A percentile compares a stretch with the other conserved stretches of the same genome.
These are phyloP conservation scores for Drosophila atripex DNA, from an alignment of 2,888 invertebrate genomes.

Conservation along the genomic window DNA sequence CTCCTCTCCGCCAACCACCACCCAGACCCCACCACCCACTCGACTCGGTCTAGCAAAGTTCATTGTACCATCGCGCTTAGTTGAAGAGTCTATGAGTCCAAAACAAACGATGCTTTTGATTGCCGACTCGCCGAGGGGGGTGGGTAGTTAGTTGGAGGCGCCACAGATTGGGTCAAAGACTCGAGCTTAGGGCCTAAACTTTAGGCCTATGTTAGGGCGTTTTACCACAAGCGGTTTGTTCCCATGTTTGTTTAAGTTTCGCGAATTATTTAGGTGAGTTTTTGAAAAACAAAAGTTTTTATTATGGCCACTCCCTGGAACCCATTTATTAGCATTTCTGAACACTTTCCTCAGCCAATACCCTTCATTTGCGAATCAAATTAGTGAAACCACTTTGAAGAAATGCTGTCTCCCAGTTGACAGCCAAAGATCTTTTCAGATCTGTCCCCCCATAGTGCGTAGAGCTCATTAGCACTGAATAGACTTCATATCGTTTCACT, in stretches of 20 bases:
- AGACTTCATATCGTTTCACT: slow-evolving; percentile 28
- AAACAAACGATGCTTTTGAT: slow-evolving; percentile 77
- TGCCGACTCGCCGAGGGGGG: slow-evolving; percentile 51
- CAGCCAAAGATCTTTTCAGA: slow-evolving; percentile 23
- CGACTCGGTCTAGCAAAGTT: slow-evolving; percentile 55
- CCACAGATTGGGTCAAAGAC: slow-evolving; percentile 45
- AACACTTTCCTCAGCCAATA: slow-evolving; percentile 9
- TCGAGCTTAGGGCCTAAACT: slow-evolving; percentile 24
- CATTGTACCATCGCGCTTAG: slow-evolving; percentile 75
- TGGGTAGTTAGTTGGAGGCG: slow-evolving; percentile 11
- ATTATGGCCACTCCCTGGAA: neutral
- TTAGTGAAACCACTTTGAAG: slow-evolving; percentile 31
- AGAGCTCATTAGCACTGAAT: slow-evolving; percentile 23
- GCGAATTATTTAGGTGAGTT: neutral
- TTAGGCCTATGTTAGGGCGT: too few relatives aligned
- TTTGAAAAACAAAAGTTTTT: neutral
- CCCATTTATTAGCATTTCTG: neutral
- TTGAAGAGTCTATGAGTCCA: slow-evolving; percentile 67
- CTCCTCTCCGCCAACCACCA: neutral
- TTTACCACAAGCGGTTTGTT: slow-evolving; percentile 10
- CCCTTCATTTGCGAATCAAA: slow-evolving; percentile 24
- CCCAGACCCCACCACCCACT: slow-evolving; percentile 24
- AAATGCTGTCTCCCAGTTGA: neutral
- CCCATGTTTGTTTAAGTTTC: slow-evolving; percentile 27
- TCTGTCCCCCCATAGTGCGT: slow-evolving; percentile 16